Evolutionary conservation across 2,888 invertebrate genomes (phyloP), one percentile per base, ranked within the genome.

Genomic region (Auanema freiburgensis): DNA sequence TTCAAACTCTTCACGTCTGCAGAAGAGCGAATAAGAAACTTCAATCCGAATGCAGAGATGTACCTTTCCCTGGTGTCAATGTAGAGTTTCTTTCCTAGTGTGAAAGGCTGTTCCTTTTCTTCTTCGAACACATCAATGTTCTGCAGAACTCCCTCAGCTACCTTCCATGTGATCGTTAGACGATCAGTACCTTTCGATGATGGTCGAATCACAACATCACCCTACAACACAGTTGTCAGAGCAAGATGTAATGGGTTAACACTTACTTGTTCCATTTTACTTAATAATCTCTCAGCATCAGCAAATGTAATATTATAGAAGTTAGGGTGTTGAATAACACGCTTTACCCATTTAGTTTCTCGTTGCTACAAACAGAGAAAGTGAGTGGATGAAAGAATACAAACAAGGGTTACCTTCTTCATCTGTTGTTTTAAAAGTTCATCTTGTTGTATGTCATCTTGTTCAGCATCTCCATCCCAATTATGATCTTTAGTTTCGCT

Each of bases 161-260:
- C 94, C 85, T 99, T 99, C 98, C 98, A 99, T 0, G 97, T 97
- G 1, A 95, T 93, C 0, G 97, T 97, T 69, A 99, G 86, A 85
- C 95, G 95, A 85, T 97, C 93, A 0, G 91, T 89, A 49, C 94
- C 89, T 87, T 97, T 96, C 84, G 95, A 95, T 57, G 96, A 96
- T 0, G 98, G 98, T 66, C 98, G 87, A 18, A 99, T 90, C 25
- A 98, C 91, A 14, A 92, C 93, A 83, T 98, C 98, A 1, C 98
- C 97, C 85, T 78, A 43, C 94, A 95, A 85, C 97, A 42, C n/a
- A 40, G 24, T 4, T 6, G n/a, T 42, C 33, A 33, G 4, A 5
- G 33, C 33, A 3, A n/a, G n/a, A n/a, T n/a, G n/a, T n/a, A 33
- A 5, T 33, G 33, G 8, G 8, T 33, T 3, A 33, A 12, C 14